Evolutionary conservation across 2,113 vertebrate genomes (phyloP).

Genomic region (Coryphaenoides rupestris): DNA sequence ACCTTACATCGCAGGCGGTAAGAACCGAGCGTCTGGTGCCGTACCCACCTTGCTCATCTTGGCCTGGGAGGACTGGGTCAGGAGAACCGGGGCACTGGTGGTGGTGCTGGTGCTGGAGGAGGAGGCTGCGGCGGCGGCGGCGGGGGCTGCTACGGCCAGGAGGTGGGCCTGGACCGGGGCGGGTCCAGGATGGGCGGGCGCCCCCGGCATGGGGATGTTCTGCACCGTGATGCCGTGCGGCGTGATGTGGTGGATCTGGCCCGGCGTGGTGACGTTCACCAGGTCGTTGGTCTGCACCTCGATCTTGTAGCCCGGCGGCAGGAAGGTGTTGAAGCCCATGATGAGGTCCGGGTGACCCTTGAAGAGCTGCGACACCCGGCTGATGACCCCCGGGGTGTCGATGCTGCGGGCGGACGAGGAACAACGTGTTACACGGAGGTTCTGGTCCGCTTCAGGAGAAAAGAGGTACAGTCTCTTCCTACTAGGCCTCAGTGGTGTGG

Average conservation of each 20-base stretch:
- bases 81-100: constrained; percentile 78
- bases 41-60: constrained; percentile 90
- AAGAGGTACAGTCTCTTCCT: background rate
- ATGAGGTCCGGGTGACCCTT: constrained; percentile 98
- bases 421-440: too few species aligned
- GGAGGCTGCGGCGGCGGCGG: too few species aligned
- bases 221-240: constrained; percentile 93
- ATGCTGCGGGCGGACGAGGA: constrained; percentile 71
- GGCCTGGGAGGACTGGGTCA: constrained; percentile 83
- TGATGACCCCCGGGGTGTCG: constrained; percentile 97
- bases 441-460: background rate
- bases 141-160: background rate
- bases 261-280: constrained; percentile 95
- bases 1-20: too few species aligned
- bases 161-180: constrained; percentile 38
- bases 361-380: constrained; percentile 95
- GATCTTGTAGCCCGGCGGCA: constrained; percentile 97
- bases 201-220: constrained; percentile 66
- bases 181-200: constrained; percentile 49
- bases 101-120: constrained; percentile 17
- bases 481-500: too few species aligned
- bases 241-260: constrained; percentile 97
- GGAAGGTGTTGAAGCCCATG: constrained; percentile 99
- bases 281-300: constrained; percentile 97
- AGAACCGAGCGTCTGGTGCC: too few species aligned